Percentiles rank a stretch among this genome's conserved stretches.
Evolutionary conservation across 2,113 vertebrate genomes (phyloP).

Genomic region (Entelurus aequoreus): DNA sequence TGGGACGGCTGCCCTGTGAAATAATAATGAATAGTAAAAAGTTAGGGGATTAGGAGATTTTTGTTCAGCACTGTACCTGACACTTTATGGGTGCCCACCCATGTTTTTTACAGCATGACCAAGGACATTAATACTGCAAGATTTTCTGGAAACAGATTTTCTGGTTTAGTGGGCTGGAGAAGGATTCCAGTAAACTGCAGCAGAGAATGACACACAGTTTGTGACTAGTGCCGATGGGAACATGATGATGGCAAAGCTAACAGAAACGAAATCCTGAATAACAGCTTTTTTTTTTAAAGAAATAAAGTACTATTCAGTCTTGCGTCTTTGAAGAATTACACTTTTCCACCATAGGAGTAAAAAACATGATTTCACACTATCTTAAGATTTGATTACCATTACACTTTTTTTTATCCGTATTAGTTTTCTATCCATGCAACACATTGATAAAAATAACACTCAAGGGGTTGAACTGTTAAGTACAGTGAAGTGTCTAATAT

Average conservation of each 20-base stretch:
- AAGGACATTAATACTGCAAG: conserved; percentile 19
- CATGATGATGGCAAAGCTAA: background rate
- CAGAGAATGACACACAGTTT: conserved; percentile 15
- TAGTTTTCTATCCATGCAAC: too few relatives aligned
- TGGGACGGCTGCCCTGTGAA: conserved; percentile 52
- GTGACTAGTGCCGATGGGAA: conserved; percentile 15
- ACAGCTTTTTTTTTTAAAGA: background rate
- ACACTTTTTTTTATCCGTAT: too few relatives aligned
- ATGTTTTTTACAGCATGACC: conserved; percentile 26
- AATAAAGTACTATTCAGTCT: background rate
- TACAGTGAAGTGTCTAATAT: too few relatives aligned
- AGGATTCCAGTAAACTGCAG: conserved; percentile 8
- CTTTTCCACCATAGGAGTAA: too few relatives aligned
- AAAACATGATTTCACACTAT: too few relatives aligned
- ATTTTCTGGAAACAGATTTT: conserved; percentile 16
- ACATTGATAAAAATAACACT: too few relatives aligned
- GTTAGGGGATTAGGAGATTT: conserved; percentile 55
- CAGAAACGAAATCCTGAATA: background rate
- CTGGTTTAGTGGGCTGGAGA: conserved; percentile 9
- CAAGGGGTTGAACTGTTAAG: too few relatives aligned
- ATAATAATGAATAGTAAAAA: conserved; percentile 59
- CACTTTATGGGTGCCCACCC: conserved; percentile 45
- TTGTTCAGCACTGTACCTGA: conserved; percentile 57
- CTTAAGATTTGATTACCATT: too few relatives aligned
- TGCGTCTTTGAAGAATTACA: background rate